Conservation (phyloP, 2,797 vertebrate species). For the Rhynchotus rufescens region DNA sequence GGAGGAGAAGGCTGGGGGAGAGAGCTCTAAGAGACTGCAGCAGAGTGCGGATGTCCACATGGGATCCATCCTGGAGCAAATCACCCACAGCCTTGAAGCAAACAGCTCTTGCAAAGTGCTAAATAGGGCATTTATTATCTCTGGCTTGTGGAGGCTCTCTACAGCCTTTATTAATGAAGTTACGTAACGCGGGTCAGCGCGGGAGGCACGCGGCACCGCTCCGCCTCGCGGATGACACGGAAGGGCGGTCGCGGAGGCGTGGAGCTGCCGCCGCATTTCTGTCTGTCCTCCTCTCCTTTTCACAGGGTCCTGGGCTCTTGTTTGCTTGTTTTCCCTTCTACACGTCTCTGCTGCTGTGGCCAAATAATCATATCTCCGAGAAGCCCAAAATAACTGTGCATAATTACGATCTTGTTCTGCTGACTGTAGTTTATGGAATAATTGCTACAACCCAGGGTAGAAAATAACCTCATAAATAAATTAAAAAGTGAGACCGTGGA, state of each 20-base stretch:
- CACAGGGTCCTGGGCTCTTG: fast-evolving
- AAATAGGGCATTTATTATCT: fast-evolving
- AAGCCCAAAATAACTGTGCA: neutral
- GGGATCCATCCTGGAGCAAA: neutral
- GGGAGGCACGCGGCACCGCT: neutral
- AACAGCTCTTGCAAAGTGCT: fast-evolving
- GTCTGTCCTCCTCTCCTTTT: neutral
- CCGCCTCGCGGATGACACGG: fast-evolving
- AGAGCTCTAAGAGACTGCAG: too few species aligned
- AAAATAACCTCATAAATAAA: neutral
- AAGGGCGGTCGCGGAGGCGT: neutral
- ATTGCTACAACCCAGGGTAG: neutral
- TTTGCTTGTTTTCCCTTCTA: neutral
- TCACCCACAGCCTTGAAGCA: fast-evolving
- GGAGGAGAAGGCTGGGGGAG: too few species aligned
- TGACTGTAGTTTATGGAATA: neutral
- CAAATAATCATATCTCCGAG: neutral
- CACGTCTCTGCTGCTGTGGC: neutral
- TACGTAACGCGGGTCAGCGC: neutral
- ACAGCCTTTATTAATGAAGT: neutral
- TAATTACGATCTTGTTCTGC: neutral
- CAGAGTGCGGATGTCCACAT: too few species aligned
- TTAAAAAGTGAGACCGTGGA: neutral
- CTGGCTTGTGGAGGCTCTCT: fast-evolving
- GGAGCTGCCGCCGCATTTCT: fast-evolving